Evolutionary conservation across 2,113 vertebrate species (phyloP).

Genomic region (Chascanopsetta lugubris): DNA sequence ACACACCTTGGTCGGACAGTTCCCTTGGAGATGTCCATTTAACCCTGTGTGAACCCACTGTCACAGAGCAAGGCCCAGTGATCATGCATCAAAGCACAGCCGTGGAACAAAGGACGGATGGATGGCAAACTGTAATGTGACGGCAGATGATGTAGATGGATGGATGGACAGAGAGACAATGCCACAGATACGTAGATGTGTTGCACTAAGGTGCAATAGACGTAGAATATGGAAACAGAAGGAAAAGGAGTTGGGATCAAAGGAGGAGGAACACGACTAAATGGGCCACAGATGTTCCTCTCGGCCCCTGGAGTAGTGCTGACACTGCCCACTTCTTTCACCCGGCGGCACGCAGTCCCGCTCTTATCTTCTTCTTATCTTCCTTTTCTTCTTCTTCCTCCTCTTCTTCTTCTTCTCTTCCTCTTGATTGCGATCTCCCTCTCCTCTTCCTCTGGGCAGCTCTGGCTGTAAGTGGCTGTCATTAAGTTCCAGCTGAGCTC

Average conservation of each 20-base stretch:
- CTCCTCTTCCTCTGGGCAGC: constrained; percentile 12
- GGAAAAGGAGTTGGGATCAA: constrained; percentile 3
- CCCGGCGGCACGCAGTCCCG: not conserved
- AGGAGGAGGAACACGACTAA: constrained; percentile 56
- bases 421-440: too few relatives aligned
- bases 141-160: too few relatives aligned
- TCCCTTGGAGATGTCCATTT: constrained; percentile 41
- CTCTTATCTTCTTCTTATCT: constrained; percentile 21
- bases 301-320: constrained; percentile 68
- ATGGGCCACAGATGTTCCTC: constrained; percentile 77
- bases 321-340: constrained; percentile 60
- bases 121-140: too few relatives aligned
- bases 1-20: constrained; percentile 37
- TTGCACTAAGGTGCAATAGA: not conserved
- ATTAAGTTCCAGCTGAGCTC: constrained; percentile 67
- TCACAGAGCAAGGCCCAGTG: constrained; percentile 23
- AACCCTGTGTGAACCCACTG: constrained; percentile 43
- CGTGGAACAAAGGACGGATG: not conserved
- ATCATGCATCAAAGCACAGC: constrained; percentile 47
- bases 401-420: not conserved
- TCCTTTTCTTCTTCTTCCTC: too few relatives aligned
- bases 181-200: constrained; percentile 18
- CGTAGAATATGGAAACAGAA: too few relatives aligned
- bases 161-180: not conserved
- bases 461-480: constrained; percentile 57